Evolutionary conservation across 2,888 invertebrate genomes (phyloP), one percentile per base, ranked within the genome.

Genomic region (Laothoe populi): DNA sequence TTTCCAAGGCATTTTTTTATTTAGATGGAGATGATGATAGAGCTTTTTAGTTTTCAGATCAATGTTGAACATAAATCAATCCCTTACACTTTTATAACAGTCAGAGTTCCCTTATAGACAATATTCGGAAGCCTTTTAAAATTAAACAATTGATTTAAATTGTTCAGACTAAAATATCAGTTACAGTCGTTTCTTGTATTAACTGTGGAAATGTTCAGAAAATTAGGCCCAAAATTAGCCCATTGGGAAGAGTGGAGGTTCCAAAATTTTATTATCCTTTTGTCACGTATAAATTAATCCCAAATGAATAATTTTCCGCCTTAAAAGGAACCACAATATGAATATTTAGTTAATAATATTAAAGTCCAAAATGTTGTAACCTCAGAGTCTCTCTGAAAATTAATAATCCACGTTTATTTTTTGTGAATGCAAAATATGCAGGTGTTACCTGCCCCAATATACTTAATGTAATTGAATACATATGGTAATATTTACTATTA

Each of bases 281-380:
- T 53, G 35, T 53, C 53, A 35, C 53, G 53, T 53, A 53, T 19
- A 35, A 53, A 53, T 31, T 53, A 53, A 53, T 53, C 53, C 31
- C 53, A 35, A 35, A 19, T 11, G 53, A 53, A 53, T 53, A 53
- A 53, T 53, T 53, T 21, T 4, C 53, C 11, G 31, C 53, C 10
- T 49, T 49, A 31, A 49, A 49, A 16, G 26, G 49, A 49, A 49
- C 26, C 31, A 26, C 26, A 26, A 26, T 49, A 16, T 26, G 31
- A 53, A 26, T 53, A 16, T 31, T 53, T 19, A 53, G 16, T 31
- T 8, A 8, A 31, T 53, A 53, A 53, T 53, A 53, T n/a, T 35
- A 31, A 35, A 21, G 53, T 49, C 31, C 31, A 31, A 49, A 49
- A 31, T 49, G 49, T 49, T 49, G 35, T 16, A 10, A 53, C 8